phyloP scores from a whole-genome alignment of 1,140 invertebrate species.

The Bombus waltoni region DNA sequence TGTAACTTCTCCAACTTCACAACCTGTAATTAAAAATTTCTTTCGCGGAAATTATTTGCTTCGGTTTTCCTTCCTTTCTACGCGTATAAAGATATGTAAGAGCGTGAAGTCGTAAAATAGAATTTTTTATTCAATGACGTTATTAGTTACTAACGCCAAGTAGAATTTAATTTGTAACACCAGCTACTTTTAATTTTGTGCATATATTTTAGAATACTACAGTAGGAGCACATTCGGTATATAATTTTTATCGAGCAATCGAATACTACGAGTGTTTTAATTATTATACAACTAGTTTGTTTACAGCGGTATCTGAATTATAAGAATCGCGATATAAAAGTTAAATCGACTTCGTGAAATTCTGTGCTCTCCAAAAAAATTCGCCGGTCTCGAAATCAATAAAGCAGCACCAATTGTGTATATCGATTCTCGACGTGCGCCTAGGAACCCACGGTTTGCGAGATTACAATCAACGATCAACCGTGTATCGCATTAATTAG shows the following conservation, averaged over 20 bases:
- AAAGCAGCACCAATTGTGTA: neutral
- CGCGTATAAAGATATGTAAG: too few species aligned
- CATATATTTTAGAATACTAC: too few species aligned
- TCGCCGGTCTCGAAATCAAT: neutral
- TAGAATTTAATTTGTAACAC: too few species aligned
- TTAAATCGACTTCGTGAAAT: neutral
- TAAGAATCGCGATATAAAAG: neutral
- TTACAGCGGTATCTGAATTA: neutral
- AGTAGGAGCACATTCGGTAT: too few species aligned
- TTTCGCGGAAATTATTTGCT: neutral
- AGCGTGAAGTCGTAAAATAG: too few species aligned
- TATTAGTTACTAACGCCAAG: too few species aligned
- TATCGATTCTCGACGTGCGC: neutral
- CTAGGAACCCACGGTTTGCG: too few species aligned
- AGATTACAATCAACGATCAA: neutral
- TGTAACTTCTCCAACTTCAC: neutral
- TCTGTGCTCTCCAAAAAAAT: neutral
- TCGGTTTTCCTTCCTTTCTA: neutral
- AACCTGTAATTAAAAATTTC: neutral
- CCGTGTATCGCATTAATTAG: constrained; percentile 18
- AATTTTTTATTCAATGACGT: too few species aligned
- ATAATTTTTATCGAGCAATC: too few species aligned
- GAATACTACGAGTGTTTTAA: too few species aligned
- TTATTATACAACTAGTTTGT: neutral
- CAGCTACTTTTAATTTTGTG: too few species aligned